Conservation (phyloP, 2,797 vertebrate genomes). For the Urosaurus nigricauda region DNA sequence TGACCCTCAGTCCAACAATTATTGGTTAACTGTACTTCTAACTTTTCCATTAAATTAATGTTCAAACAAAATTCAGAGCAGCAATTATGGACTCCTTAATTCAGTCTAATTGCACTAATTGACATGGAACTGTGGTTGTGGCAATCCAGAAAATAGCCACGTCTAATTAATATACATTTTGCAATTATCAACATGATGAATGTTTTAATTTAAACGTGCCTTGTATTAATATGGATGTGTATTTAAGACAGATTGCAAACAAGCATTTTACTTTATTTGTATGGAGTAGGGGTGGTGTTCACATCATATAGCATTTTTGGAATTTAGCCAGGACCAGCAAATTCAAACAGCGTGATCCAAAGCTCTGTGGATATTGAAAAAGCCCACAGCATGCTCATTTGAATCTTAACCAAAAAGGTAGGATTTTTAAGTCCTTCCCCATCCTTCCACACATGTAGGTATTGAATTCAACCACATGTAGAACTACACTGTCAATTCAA, state of each 20-base stretch:
- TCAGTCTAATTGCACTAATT: slow-evolving; percentile 58
- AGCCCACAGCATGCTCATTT: neutral
- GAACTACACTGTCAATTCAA: too few relatives aligned
- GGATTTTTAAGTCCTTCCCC: too few relatives aligned
- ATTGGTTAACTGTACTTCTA: slow-evolving; percentile 2
- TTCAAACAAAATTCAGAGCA: accelerated
- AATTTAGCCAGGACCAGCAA: neutral
- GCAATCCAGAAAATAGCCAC: slow-evolving; percentile 53
- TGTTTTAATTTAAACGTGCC: slow-evolving; percentile 22
- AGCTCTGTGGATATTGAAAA: neutral
- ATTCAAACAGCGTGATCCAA: neutral
- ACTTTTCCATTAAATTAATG: slow-evolving; percentile 37
- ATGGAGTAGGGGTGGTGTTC: neutral
- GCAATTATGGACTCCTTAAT: slow-evolving; percentile 31
- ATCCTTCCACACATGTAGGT: too few relatives aligned
- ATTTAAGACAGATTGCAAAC: slow-evolving; percentile 32
- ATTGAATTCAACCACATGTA: too few relatives aligned
- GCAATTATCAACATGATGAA: slow-evolving; percentile 44
- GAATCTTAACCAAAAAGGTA: too few relatives aligned
- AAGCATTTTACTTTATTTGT: slow-evolving; percentile 19
- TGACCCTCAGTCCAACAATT: neutral
- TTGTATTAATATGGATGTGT: slow-evolving; percentile 48
- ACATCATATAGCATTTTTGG: neutral
- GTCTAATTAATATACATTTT: slow-evolving; percentile 62
- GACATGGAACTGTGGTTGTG: slow-evolving; percentile 31